Conservation (phyloP, 2,113 vertebrate species). For the Hymenochirus boettgeri region DNA sequence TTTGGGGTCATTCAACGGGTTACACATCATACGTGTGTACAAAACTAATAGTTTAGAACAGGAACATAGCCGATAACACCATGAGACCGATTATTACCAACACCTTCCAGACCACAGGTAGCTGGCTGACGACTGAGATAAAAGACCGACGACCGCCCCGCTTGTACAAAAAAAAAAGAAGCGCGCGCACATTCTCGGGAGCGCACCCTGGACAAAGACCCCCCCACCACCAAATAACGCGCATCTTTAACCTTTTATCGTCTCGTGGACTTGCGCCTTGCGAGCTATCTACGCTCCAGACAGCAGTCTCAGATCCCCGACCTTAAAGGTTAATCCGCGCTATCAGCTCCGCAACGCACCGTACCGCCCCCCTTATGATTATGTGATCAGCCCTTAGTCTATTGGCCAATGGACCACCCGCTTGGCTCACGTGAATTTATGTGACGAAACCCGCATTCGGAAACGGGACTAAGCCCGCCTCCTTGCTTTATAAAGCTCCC, state of each 20-base stretch:
- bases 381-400: constrained; percentile 33
- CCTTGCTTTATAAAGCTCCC: constrained; percentile 66
- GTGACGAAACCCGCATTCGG: constrained; percentile 36
- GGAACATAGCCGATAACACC: no score
- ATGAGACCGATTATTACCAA: no score
- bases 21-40: no score
- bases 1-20: no score
- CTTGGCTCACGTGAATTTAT: constrained; percentile 49
- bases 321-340: neutral
- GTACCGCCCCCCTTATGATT: constrained; percentile 49
- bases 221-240: neutral
- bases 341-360: constrained; percentile 11
- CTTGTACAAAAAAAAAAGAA: neutral
- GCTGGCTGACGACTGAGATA: constrained; percentile 22
- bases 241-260: neutral
- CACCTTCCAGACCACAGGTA: neutral
- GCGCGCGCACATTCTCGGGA: constrained; percentile 14
- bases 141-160: constrained; percentile 18
- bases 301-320: neutral
- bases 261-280: no score
- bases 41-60: no score
- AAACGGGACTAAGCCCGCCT: no score
- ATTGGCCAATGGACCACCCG: constrained; percentile 37
- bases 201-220: rapidly evolving
- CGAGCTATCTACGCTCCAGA: no score